Evolutionary conservation across 2,797 vertebrate species (phyloP).

Genomic region (Bryconaethiops microstoma): DNA sequence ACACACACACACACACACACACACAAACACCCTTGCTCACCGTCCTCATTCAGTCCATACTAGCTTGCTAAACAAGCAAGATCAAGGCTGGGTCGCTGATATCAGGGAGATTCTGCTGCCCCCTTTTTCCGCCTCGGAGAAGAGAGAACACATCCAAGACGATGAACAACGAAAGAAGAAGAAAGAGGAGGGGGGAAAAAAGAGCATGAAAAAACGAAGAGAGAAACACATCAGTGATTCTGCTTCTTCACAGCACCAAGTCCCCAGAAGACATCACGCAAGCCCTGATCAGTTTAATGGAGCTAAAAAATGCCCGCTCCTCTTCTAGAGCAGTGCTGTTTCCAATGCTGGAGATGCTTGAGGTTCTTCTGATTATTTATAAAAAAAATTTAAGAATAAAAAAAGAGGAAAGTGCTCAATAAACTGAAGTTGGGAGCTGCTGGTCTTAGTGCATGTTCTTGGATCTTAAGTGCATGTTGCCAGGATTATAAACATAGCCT

Average conservation of each 20-base stretch:
- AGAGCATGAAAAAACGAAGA: neutral
- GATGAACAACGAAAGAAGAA: neutral
- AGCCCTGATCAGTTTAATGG: conserved; percentile 1
- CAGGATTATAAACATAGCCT: neutral
- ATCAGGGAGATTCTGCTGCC: neutral
- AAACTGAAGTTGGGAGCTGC: neutral
- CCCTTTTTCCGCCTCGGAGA: conserved; percentile 7
- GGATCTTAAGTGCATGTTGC: too few species aligned
- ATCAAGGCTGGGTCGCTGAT: conserved; percentile 34
- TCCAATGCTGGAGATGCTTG: neutral
- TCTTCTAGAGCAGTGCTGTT: conserved; percentile 14
- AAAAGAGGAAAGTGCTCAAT: neutral
- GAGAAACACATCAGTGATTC: neutral
- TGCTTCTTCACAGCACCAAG: neutral
- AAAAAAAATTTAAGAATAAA: neutral
- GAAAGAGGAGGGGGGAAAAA: neutral
- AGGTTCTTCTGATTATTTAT: neutral
- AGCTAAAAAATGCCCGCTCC: neutral
- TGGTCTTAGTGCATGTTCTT: neutral
- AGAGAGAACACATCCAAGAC: conserved; percentile 34
- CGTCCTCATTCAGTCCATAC: conserved; percentile 35
- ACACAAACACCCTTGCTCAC: neutral
- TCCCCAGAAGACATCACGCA: neutral
- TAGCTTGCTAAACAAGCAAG: conserved; percentile 39
- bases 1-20: neutral